Evolutionary conservation across 2,888 invertebrate genomes (phyloP), one percentile per base, ranked within the genome.

Genomic region (Sarcophaga variegata): DNA sequence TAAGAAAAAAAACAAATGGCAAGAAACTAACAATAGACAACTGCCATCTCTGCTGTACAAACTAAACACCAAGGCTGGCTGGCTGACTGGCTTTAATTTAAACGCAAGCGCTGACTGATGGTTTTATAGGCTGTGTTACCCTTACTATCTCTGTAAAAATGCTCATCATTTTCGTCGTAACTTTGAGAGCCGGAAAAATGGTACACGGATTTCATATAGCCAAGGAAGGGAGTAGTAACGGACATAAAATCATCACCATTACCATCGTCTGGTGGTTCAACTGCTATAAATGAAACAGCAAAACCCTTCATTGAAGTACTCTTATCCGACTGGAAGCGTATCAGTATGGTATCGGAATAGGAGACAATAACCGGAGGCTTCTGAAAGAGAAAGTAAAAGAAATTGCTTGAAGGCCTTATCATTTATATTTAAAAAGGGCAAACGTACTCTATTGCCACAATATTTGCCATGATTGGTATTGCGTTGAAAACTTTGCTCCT

Each of bases 281-380:
- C 94, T 0, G 96, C 96, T 59, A 96, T 95, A 92, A 98, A 99
- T 0, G 97, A 96, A 0, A 98, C 97, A 4, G 97, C 97, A 93
- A 99, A 99, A 5, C 99, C 99, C 93, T 97, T 98, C 92, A 96
- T 96, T 47, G 97, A 96, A 89, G 98, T 96, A 1, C 98, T 97
- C 92, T 97, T 98, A 91, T 99, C 99, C 0, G 98, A 96, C 83
- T 96, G 95, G 94, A 99, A 99, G 88, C 97, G 95, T 14, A 99
- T 95, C 54, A 98, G 94, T 0, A 99, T 94, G 0, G 97, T 97
- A 91, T 98, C 98, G 60, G 96, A 96, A 78, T 96, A 96, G n/a
- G 98, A 98, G 37, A 97, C 95, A 71, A 98, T 97, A 90, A 97
- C 97, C 4, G 96, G 96, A 0, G 98, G 98, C 93, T 97, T 96